Base-by-base conservation (phyloP, 2,113 vertebrate genomes). In the Sylvilagus bachmani region DNA sequence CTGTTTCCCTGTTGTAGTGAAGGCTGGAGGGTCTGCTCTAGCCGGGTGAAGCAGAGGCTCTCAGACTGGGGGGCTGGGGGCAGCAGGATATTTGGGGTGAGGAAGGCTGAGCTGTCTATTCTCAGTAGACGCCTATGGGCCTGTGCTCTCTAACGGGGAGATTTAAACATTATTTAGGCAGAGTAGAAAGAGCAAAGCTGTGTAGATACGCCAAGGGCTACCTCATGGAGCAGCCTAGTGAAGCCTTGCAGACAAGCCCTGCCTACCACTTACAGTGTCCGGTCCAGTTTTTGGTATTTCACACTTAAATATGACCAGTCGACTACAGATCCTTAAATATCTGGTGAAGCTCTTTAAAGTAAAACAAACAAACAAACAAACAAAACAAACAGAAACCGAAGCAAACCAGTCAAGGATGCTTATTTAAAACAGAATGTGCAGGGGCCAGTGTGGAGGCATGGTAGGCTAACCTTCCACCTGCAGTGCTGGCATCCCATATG, bases 341-440 rank as follows among this genome's bases (percentile, higher is more conserved):
- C 85, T 49, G 36, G 82, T 33, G 73, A 94, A 89, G 29, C 44
- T 49, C 17, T 70, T 85, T 90, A 82, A 92, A 82, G 29, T 91
- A 44, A 44, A 44, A 44, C 44, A 44, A 44, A 44, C 38, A 44
- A 44, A 44, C 38, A 44, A 44, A 44, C 4, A 44, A 44, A 44
- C 44, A 44, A 44, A 44, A 44, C 44, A 44, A 77, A 31, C 29
- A 81, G 62, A 96, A 90, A 69, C 25, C 73, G 92, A 92, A 90
- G 55, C 55, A 78, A 88, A 66, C 13, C 89, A 91, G 55, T 61
- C 83, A 90, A 94, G n/a, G 22, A 78, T 58, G 25, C 31, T 19
- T 66, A 62, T 90, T 90, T 95, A 93, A 91, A 79, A 51, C 53
- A 69, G 62, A 89, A 70, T n/a, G 29, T 61, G 14, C 64, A 93